Base-by-base conservation (phyloP, 2,113 vertebrate species). In the Machaerirhynchus nigripectus region DNA sequence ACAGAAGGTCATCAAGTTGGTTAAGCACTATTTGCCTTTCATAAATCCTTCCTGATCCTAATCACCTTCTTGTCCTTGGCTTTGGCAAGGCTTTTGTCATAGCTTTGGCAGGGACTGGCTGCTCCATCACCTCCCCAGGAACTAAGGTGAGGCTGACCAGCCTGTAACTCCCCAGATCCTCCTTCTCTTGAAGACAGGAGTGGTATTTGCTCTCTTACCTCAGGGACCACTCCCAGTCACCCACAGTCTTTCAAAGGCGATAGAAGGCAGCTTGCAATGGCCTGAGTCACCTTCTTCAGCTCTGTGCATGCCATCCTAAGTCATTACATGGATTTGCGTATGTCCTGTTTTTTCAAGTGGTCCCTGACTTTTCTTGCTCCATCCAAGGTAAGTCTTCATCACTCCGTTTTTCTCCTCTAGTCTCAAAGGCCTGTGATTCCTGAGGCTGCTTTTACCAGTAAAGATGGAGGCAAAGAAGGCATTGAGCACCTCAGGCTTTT, bases 401-500 rank as follows among this genome's bases (percentile, higher is more conserved):
- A 0, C 35, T 57, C 12, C 13, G 1, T 19, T 7, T 33, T 67
- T 89, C 52, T 17, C 6, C 15, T 80, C 12, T 59, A 22, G 26
- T 64, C 13, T 74, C 0, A 2, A 50, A 47, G 19, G 11, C 19
- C 33, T 59, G 3, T 1, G 2, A 23, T 49, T 63, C 57, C n/a
- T 40, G 31, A 57, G 42, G 13, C 17, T 53, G n/a, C 5, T 85
- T 73, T 85, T 82, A 31, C 11, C 21, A 23, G 13, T 39, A 44
- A 68, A 55, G 26, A 27, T 69, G 44, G 11, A 46, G 9, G 19
- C 28, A 86, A 74, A 63, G 27, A n/a, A 61, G 33, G 4, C 28
- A 37, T 3, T 42, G 27, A 71, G 8, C 18, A 44, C 13, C 22
- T 75, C 11, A 35, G 27, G 7, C 24, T 84, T 87, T 67, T 75